These are phyloP conservation scores for Daboia siamensis DNA, from an alignment of 2,113 vertebrate genomes.

Conservation along the genomic window DNA sequence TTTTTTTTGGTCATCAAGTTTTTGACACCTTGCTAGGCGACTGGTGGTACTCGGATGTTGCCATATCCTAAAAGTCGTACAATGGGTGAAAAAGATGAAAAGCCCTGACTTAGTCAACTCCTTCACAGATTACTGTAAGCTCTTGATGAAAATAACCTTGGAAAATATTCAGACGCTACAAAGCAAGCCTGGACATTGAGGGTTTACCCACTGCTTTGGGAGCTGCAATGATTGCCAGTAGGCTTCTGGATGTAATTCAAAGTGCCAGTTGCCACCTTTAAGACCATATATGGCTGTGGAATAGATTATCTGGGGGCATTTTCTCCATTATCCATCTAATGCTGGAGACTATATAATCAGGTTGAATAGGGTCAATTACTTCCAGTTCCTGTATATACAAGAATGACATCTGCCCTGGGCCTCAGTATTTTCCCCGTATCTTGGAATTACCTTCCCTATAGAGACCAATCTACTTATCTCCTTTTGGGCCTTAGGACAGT, in stretches of 20 bases:
- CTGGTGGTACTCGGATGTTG: no score
- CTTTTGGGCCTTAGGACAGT: background rate
- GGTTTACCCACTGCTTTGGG: background rate
- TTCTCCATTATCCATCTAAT: background rate
- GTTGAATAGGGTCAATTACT: background rate
- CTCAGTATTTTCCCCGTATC: background rate
- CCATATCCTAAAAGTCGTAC: no score
- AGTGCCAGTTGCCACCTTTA: background rate
- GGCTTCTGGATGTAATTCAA: background rate
- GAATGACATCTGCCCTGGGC: background rate
- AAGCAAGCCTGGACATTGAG: background rate
- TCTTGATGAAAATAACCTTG: background rate
- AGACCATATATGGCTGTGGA: background rate
- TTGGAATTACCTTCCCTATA: background rate
- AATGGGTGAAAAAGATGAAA: no score
- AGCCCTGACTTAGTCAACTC: background rate
- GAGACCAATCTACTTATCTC: background rate
- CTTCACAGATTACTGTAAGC: background rate
- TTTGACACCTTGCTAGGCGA: no score
- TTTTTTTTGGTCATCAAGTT: no score
- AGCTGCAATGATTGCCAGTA: background rate
- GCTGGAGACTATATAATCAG: background rate
- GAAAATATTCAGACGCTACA: background rate
- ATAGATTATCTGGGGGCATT: background rate
- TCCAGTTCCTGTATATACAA: background rate